Evolutionary conservation across 2,113 vertebrate genomes (phyloP).

Genomic region (Ochotona curzoniae): DNA sequence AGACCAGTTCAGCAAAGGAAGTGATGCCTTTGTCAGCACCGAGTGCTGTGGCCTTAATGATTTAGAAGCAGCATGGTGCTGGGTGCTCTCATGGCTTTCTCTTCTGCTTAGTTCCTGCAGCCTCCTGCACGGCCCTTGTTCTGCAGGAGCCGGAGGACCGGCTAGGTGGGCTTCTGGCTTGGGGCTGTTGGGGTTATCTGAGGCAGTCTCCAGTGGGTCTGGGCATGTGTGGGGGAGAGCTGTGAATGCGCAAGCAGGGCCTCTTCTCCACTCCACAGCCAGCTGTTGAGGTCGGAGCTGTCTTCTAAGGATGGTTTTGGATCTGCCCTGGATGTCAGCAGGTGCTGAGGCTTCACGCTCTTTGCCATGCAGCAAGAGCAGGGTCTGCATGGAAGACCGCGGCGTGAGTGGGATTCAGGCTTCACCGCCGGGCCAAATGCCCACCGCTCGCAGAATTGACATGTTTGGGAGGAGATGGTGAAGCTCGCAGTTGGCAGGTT

Average conservation of each 20-base stretch:
- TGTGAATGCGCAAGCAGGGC: background rate
- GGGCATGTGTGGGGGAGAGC: background rate
- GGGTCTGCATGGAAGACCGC: background rate
- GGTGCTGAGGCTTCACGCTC: background rate
- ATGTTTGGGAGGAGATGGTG: background rate
- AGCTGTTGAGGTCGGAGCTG: background rate
- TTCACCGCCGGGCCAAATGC: too few species aligned
- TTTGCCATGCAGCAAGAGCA: background rate
- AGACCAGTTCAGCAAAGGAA: background rate
- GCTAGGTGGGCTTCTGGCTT: background rate
- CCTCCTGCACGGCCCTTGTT: background rate
- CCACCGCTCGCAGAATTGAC: background rate
- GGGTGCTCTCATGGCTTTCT: background rate
- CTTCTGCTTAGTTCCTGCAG: background rate
- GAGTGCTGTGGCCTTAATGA: background rate
- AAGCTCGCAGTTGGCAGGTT: background rate
- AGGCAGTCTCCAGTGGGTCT: background rate
- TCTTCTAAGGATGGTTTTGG: background rate
- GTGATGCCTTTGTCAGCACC: background rate
- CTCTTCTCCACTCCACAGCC: background rate
- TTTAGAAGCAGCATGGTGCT: background rate
- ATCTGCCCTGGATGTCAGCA: background rate
- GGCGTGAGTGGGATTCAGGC: rapidly evolving
- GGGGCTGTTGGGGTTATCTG: too few species aligned
- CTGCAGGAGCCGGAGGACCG: background rate